Evolutionary conservation across 2,113 vertebrate species (phyloP).

Genomic region (Egretta garzetta): DNA sequence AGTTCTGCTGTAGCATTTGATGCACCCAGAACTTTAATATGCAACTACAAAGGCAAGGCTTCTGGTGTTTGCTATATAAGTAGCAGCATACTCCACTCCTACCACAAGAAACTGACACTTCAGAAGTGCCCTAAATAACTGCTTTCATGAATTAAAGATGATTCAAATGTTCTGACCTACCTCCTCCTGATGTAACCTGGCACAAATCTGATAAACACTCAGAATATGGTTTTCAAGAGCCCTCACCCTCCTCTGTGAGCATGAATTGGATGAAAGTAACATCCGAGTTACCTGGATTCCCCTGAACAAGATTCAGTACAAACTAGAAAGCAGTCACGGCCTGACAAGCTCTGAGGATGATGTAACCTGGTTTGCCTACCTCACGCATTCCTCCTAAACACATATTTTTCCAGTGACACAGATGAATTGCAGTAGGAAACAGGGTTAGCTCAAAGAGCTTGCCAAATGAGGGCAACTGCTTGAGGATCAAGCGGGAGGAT

Average conservation of each 20-base stretch:
- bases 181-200: background rate
- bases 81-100: background rate
- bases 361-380: constrained; percentile 8
- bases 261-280: background rate
- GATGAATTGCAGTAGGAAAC: constrained; percentile 17
- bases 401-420: constrained; percentile 57
- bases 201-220: background rate
- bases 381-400: constrained; percentile 23
- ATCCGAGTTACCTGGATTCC: background rate
- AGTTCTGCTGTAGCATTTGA: background rate
- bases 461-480: constrained; percentile 43
- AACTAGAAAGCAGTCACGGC: constrained; percentile 8
- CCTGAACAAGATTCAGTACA: background rate
- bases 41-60: background rate
- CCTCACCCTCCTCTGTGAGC: background rate
- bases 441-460: background rate
- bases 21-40: background rate
- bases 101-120: background rate
- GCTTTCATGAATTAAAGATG: background rate
- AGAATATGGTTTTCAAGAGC: background rate
- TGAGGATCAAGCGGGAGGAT: background rate
- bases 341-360: constrained; percentile 16
- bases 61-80: background rate
- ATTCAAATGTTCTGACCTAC: background rate
- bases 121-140: background rate